Base-by-base conservation (phyloP, 2,888 invertebrate genomes). In the Drosophila nigricruria region DNA sequence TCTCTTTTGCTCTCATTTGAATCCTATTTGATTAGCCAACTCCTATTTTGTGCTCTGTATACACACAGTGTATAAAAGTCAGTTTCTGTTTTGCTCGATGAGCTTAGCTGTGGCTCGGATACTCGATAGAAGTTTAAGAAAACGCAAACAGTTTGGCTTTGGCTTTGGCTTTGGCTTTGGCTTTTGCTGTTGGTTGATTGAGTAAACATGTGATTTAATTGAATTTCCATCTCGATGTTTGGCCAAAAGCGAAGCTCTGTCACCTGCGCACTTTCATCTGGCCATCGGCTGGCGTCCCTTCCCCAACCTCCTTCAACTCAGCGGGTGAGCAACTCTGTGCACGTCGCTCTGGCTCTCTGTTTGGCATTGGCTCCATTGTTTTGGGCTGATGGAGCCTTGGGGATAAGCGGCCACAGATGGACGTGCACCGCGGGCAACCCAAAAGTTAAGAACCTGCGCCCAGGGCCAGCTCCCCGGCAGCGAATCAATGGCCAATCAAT, bases 201-300 rank as follows among this genome's bases (percentile, higher is more conserved):
- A 50, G 72, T 32, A 42, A 32, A 45, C 42, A 49, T 58, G 49
- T 65, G 53, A 65, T 65, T 65, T 73, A 59, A 54, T 73, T 72
- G 47, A 49, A 59, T 54, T 73, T 58, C 70, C 32, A 34, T 34
- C 34, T 34, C 34, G 50, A 32, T 34, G 32, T 34, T 52, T 32
- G 32, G 47, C 47, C 47, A 47, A 4, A 10, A 27, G 5, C 30
- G 1, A 14, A 50, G 32, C 50, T 34, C 50, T 34, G 50, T 52
- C 50, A 52, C 50, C 50, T 52, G 50, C 32, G 32, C 32, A 12
- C 14, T 14, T 43, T 14, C 43, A 23, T 14, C 20, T 23, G 42
- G 42, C 40, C 40, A 10, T 18, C n/a, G 14, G 34, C 14, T 16
- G 14, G 4, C 4, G 34, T 16, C 36, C n/a, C 16, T 8, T 1